Percentiles rank a stretch among this genome's conserved stretches.
Evolutionary conservation across 2,888 invertebrate species (phyloP).

Genomic region (Stenodema calcarata): DNA sequence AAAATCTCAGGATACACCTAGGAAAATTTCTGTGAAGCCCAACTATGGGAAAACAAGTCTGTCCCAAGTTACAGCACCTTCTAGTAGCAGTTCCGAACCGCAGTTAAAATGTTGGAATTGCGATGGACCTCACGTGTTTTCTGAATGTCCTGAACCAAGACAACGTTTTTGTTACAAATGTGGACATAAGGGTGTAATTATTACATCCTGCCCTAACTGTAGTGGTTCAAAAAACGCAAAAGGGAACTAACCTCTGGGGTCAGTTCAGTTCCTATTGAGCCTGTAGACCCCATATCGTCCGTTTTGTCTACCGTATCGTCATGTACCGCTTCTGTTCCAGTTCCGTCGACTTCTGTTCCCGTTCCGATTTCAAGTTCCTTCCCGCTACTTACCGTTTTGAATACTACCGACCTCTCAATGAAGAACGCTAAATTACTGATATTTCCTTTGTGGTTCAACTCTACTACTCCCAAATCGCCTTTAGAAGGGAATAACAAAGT

Average conservation of each 20-base stretch:
- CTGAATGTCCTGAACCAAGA: constrained; percentile 4
- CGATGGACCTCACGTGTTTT: neutral
- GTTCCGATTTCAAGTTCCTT: neutral
- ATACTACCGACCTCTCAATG: neutral
- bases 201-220: constrained; percentile 5
- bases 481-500: neutral
- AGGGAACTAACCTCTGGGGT: constrained; percentile 19
- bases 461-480: neutral
- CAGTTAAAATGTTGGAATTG: constrained; percentile 26
- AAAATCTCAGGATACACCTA: neutral
- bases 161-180: constrained; percentile 26
- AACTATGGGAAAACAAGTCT: neutral
- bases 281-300: neutral
- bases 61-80: neutral
- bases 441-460: neutral
- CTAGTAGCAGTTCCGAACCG: neutral
- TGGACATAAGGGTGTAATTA: neutral
- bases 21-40: neutral
- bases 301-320: neutral
- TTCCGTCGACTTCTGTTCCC: neutral
- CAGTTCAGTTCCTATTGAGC: neutral
- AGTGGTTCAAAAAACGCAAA: constrained; percentile 3
- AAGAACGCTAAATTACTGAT: neutral
- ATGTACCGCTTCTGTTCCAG: too few species aligned
- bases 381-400: neutral